phyloP scores from a whole-genome alignment of 1,140 invertebrate genomes.

The Nephila pilipes region DNA sequence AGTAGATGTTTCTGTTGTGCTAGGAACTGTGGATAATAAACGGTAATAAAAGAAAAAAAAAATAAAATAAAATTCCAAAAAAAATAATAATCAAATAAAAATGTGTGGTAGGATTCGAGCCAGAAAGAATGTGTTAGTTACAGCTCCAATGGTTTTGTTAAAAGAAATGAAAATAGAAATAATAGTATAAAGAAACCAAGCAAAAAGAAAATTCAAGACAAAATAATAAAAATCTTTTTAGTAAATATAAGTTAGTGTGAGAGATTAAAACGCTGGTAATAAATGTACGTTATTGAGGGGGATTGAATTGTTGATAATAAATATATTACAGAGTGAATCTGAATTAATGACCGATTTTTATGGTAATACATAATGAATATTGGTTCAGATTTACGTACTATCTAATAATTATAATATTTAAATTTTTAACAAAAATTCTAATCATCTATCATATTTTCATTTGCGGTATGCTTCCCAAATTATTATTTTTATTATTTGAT shows the following conservation, averaged over 20 bases:
- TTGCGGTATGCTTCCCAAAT: too few species aligned
- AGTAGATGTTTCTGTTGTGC: conserved; percentile 34
- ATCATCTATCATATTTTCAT: too few species aligned
- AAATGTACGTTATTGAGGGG: not conserved
- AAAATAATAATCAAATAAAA: not conserved
- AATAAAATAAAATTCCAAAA: conserved; percentile 37
- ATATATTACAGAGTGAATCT: too few species aligned
- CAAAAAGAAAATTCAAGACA: not conserved
- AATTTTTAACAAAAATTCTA: too few species aligned
- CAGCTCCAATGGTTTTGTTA: not conserved
- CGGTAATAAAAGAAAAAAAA: conserved; percentile 29
- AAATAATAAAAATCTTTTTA: not conserved
- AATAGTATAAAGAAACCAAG: not conserved
- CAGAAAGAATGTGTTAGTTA: conserved; percentile 35
- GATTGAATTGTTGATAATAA: too few species aligned
- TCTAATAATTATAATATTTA: too few species aligned
- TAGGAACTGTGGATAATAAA: conserved; percentile 61
- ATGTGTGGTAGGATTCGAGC: not conserved
- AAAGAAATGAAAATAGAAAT: not conserved
- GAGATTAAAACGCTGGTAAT: not conserved
- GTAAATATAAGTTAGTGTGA: not conserved
- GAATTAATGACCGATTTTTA: too few species aligned
- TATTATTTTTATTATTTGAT: too few species aligned
- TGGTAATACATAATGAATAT: too few species aligned
- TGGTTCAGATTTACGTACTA: too few species aligned